Percentiles rank a stretch among this genome's conserved stretches.
Conservation (phyloP, 2,888 invertebrate species). For the Abrostola triplasia region DNA sequence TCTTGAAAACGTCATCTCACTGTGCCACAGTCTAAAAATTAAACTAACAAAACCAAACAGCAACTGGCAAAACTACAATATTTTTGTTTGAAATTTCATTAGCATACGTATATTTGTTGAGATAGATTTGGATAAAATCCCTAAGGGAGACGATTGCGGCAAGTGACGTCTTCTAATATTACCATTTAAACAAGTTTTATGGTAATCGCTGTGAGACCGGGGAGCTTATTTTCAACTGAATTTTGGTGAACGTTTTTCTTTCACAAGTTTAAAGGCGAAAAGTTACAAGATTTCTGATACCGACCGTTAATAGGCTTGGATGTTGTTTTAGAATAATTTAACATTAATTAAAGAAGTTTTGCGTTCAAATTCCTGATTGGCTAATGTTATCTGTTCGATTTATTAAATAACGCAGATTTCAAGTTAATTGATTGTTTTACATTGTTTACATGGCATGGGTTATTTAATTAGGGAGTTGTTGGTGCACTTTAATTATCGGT, state of each 20-base stretch:
- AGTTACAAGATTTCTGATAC: constrained; percentile 82
- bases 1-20: constrained; percentile 63
- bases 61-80: constrained; percentile 47
- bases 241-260: constrained; percentile 83
- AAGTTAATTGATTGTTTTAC: constrained; percentile 21
- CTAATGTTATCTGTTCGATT: constrained; percentile 62
- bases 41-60: not conserved
- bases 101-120: constrained; percentile 51
- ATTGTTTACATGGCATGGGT: constrained; percentile 6
- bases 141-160: constrained; percentile 73
- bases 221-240: constrained; percentile 83
- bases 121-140: constrained; percentile 73
- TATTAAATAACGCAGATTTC: constrained; percentile 49
- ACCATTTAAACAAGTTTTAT: constrained; percentile 89
- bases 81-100: constrained; percentile 13
- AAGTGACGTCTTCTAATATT: constrained; percentile 87
- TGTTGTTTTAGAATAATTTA: constrained; percentile 78
- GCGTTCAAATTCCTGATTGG: constrained; percentile 63
- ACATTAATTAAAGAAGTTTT: constrained; percentile 79
- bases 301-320: constrained; percentile 79
- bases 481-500: not conserved
- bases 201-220: constrained; percentile 81
- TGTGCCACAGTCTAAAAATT: constrained; percentile 45
- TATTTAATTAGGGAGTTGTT: constrained; percentile 3
- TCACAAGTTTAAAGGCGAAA: constrained; percentile 79